Evolutionary conservation across 35 echinoderm and acorn worm genomes (phyloP), one percentile per base, ranked within the genome.

Genomic region (Hemicentrotus pulcherrimus): DNA sequence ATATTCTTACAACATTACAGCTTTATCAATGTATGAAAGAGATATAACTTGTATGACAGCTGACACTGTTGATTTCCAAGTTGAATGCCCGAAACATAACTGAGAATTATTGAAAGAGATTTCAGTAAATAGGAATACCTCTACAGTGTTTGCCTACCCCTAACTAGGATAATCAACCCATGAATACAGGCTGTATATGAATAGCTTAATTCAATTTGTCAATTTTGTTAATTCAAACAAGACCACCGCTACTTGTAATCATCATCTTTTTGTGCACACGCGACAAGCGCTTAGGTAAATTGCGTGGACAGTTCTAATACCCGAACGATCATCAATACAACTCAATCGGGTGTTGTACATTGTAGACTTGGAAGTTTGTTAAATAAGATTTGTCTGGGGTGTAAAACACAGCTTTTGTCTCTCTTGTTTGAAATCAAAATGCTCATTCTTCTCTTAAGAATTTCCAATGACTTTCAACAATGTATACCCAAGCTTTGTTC

Each of bases 401-500:
- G 65, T n/a, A 78, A 78, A 78, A 28, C 65, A 18, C 7, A 3
- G 65, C 19, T 78, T 47, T 90, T 90, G 88, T 90, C 88, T 90
- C 88, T 90, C 30, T 90, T 90, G 88, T 90, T 90, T 30, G 88
- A 47, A 32, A 90, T 33, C 88, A 90, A 90, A 45, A 45, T 47
- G 88, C 88, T 45, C 46, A 18, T 47, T 90, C 46, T 35, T 47
- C 31, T 32, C 88, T 35, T 90, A 90, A 90, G 88, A 90, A 90
- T 45, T 24, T 90, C 30, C 32, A 30, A 90, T 90, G 88, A 90
- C 88, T 90, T 90, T 47, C 88, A 47, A 90, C 88, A 90, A 90
- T 90, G 88, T 90, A 90, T 45, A 22, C 30, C 32, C 32, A 33
- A 11, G 88, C 88, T 35, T 90, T 90, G 88, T 90, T 90, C 88